Conservation (phyloP, 2,888 invertebrate species). For the Adelognathus sp. region DNA sequence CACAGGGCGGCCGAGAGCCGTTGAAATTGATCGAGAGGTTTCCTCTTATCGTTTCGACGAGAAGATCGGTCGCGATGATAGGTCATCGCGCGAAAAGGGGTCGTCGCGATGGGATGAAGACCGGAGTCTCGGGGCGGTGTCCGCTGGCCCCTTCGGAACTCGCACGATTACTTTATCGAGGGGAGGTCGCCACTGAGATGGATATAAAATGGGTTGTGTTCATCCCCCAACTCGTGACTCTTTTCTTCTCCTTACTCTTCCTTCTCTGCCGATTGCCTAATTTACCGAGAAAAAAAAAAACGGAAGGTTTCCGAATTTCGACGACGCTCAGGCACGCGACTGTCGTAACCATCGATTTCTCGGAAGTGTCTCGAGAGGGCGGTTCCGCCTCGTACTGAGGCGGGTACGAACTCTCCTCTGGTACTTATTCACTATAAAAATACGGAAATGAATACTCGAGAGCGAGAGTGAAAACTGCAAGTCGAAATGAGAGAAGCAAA, state of each 20-base stretch:
- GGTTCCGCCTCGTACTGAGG: background rate
- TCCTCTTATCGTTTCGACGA: background rate
- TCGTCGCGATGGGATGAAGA: constrained; percentile 5
- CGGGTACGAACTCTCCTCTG: background rate
- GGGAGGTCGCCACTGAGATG: background rate
- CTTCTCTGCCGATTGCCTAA: constrained; percentile 20
- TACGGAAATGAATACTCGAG: constrained; percentile 30
- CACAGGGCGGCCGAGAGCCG: background rate
- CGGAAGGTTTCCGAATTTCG: constrained; percentile 30
- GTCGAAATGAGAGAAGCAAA: constrained; percentile 5
- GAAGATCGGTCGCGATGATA: background rate
- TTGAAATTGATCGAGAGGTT: constrained; percentile 18
- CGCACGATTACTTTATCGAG: background rate
- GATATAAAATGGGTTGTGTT: background rate
- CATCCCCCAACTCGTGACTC: background rate
- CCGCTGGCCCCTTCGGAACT: background rate
- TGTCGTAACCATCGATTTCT: constrained; percentile 48
- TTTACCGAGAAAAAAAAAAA: constrained; percentile 9
- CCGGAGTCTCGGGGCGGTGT: background rate
- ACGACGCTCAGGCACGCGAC: constrained; percentile 38
- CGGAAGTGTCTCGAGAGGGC: constrained; percentile 19
- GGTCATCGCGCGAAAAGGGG: constrained; percentile 20
- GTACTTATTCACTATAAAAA: constrained; percentile 46
- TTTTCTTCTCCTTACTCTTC: background rate
- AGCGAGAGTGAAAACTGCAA: constrained; percentile 4